Conservation (phyloP, 2,797 vertebrate genomes). For the Pseudochaenichthys georgianus region DNA sequence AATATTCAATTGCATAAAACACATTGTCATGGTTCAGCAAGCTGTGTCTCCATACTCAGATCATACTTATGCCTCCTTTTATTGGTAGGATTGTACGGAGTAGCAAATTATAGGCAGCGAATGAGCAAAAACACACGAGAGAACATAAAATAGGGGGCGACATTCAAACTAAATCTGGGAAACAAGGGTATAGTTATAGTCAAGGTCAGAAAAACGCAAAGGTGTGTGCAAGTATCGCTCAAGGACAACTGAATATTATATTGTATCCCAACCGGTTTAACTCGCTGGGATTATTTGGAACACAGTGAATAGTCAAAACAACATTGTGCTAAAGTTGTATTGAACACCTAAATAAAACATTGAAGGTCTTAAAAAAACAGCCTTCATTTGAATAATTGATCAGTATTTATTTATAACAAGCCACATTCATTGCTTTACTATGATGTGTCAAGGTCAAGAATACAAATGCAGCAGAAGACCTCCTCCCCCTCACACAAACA, state of each 20-base stretch:
- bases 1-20: conserved; percentile 73
- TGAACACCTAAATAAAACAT: not conserved
- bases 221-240: not conserved
- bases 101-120: conserved; percentile 25
- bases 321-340: not conserved
- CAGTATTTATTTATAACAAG: not conserved
- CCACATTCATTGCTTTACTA: not conserved
- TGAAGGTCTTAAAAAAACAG: not conserved
- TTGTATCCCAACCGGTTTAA: not conserved
- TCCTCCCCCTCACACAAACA: not conserved
- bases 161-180: not conserved
- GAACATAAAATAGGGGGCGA: conserved; percentile 18
- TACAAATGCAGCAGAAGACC: too few relatives aligned
- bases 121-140: conserved; percentile 13
- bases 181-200: not conserved
- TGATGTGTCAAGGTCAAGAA: too few relatives aligned
- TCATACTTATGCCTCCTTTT: conserved; percentile 30
- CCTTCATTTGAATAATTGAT: not conserved
- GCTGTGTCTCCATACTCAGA: conserved; percentile 32
- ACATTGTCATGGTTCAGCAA: conserved; percentile 52
- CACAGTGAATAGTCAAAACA: not conserved
- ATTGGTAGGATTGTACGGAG: conserved; percentile 27
- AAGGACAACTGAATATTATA: conserved; percentile 1
- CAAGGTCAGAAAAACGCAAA: conserved; percentile 1
- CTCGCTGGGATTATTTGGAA: conserved; percentile 27